phyloP scores from a whole-genome alignment of 2,113 vertebrate species.

The Narcine bancroftii region DNA sequence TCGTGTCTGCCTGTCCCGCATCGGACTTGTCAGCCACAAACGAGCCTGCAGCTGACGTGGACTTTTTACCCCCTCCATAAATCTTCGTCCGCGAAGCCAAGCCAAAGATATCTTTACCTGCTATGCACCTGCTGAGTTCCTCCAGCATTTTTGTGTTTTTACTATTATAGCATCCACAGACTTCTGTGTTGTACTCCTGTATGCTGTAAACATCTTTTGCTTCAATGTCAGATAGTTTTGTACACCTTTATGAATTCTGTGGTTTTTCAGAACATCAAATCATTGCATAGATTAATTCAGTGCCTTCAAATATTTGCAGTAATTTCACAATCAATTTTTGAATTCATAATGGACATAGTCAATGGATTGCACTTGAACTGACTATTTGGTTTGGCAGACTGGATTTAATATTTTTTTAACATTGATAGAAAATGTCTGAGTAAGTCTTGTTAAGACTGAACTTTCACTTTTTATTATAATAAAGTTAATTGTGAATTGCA shows the following conservation, averaged over 20 bases:
- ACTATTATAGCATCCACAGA: no score
- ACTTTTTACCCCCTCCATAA: no score
- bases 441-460: neutral
- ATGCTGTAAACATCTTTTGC: neutral
- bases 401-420: neutral
- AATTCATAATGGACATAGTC: neutral
- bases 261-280: neutral
- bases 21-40: no score
- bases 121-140: no score
- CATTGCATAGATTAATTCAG: neutral
- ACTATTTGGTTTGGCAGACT: neutral
- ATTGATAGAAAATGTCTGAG: neutral
- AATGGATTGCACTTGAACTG: neutral
- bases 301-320: neutral
- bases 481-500: neutral
- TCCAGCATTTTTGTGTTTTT: no score
- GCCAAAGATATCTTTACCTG: no score
- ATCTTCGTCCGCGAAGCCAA: no score
- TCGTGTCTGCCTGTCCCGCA: no score
- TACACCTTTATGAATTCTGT: neutral
- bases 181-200: no score
- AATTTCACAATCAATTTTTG: neutral
- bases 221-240: neutral
- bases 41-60: no score
- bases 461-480: neutral